These are phyloP conservation scores for Euleptes europaea DNA, from an alignment of 2,113 vertebrate genomes.

Conservation along the genomic window DNA sequence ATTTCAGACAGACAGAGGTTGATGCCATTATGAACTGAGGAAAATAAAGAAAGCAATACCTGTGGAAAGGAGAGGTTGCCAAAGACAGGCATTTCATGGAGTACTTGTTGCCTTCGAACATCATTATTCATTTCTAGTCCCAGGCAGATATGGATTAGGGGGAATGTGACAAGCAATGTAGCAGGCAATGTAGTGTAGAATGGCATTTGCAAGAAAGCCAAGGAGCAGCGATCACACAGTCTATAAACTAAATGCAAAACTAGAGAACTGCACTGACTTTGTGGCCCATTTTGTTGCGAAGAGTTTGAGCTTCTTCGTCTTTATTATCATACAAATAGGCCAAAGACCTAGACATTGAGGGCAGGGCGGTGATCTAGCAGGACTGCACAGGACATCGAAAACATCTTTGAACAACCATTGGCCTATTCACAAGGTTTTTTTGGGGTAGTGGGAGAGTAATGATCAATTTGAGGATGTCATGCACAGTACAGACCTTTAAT, in stretches of 20 bases:
- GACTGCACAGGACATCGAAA: background rate
- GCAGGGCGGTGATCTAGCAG: background rate
- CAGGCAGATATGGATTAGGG: conserved; percentile 39
- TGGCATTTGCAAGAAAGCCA: conserved; percentile 37
- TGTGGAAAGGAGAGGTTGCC: background rate
- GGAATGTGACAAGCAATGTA: conserved; percentile 40
- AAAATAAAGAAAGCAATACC: background rate
- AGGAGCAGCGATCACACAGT: conserved; percentile 50
- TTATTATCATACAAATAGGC: conserved; percentile 11
- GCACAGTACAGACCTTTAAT: background rate
- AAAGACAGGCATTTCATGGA: conserved; percentile 34
- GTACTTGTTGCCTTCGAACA: conserved; percentile 42
- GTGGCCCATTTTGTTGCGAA: conserved; percentile 2
- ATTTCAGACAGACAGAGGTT: background rate
- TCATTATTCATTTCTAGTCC: conserved; percentile 54
- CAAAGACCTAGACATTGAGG: background rate
- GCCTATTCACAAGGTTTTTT: background rate
- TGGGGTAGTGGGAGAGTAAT: rapidly evolving
- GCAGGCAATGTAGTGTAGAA: conserved; percentile 38
- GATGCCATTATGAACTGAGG: background rate
- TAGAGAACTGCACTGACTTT: conserved; percentile 43
- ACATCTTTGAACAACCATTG: background rate
- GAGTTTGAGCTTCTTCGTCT: background rate
- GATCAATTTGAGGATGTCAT: background rate
- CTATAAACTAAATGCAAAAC: conserved; percentile 40